Evolutionary conservation across 1,140 invertebrate genomes (phyloP).

Genomic region (Drosophila azteca): DNA sequence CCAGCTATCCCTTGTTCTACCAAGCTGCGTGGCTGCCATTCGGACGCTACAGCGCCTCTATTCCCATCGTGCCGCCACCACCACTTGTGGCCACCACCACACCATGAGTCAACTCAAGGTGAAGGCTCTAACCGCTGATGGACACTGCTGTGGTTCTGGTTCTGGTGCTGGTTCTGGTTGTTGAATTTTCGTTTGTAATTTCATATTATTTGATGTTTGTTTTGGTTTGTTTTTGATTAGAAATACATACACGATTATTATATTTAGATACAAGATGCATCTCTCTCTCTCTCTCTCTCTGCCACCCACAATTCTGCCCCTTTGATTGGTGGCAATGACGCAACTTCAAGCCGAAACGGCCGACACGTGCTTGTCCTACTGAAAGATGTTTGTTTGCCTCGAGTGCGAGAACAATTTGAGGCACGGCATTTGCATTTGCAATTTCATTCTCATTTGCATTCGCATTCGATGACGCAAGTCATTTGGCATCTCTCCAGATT

Average conservation of each 20-base stretch:
- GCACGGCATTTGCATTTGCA: not conserved
- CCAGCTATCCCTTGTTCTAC: slow-evolving; percentile 50
- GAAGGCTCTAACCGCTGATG: slow-evolving; percentile 6
- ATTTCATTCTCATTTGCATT: not conserved
- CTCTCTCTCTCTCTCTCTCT: too few species aligned
- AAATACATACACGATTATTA: slow-evolving; percentile 34
- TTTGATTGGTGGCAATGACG: slow-evolving; percentile 14
- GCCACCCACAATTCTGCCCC: too few species aligned
- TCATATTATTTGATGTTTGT: not conserved
- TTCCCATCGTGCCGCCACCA: not conserved
- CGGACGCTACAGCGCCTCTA: slow-evolving; percentile 54
- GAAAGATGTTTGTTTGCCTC: not conserved
- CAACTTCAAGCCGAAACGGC: slow-evolving; percentile 19
- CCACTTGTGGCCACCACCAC: not conserved
- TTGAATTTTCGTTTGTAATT: slow-evolving; percentile 18
- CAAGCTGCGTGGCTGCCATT: slow-evolving; percentile 74
- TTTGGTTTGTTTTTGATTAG: slow-evolving; percentile 13
- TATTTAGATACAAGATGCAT: slow-evolving; percentile 5
- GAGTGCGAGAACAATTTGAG: not conserved
- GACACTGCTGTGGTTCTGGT: slow-evolving; percentile 27
- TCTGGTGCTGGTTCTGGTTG: slow-evolving; percentile 26
- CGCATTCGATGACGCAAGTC: slow-evolving; percentile 32
- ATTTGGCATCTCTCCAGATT: not conserved
- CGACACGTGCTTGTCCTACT: slow-evolving; percentile 38
- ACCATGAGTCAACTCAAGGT: not conserved